Evolutionary conservation across 2,888 invertebrate genomes (phyloP), one percentile per base, ranked within the genome.

Genomic region (Terebella lapidaria): DNA sequence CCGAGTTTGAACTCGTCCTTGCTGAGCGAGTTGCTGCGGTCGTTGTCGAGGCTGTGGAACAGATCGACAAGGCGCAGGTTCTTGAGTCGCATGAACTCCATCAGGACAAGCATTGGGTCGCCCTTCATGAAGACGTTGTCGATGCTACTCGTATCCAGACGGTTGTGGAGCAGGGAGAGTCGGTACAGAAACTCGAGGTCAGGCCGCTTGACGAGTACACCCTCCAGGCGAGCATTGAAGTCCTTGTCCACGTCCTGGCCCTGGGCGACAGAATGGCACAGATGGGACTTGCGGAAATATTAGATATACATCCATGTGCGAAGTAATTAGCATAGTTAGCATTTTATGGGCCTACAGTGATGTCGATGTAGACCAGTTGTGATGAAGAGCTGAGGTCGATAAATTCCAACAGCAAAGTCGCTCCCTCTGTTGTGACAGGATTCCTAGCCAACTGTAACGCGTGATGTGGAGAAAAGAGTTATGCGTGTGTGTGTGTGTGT

Each of bases 1-100:
- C 59, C 59, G 18, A 30, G 29, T 24, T 26, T 59, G 30, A 59
- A 60, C 42, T 59, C 59, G 10, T 59, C 24, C 15, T 45, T 20
- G n/a, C 60, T 26, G 3, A 59, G 57, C 3, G 35, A 60, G 24
- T 29, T 24, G 27, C 59, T 59, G 20, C 57, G 24, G 45, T 59
- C 59, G 2, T 20, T 25, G 42, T 59, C 59, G 15, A 59, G 57
- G 2, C 22, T 20, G 25, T 28, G n/a, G 25, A 59, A 59, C 3
- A 59, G 35, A 45, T 59, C 59, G 10, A 59, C 46, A 25, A 59
- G 58, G 15, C 59, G 58, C 30, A 59, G 25, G 57, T 57, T 49
- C 15, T 10, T n/a, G 49, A 49, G 10, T 22, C 49, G 25, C 29
- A 59, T 26, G 29, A 60, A 59, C 30, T 59, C 59, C 59, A 59